Evolutionary conservation across 1,140 invertebrate genomes (phyloP), one percentile per base, ranked within the genome.

Genomic region (Pseudomyrmex concolor): DNA sequence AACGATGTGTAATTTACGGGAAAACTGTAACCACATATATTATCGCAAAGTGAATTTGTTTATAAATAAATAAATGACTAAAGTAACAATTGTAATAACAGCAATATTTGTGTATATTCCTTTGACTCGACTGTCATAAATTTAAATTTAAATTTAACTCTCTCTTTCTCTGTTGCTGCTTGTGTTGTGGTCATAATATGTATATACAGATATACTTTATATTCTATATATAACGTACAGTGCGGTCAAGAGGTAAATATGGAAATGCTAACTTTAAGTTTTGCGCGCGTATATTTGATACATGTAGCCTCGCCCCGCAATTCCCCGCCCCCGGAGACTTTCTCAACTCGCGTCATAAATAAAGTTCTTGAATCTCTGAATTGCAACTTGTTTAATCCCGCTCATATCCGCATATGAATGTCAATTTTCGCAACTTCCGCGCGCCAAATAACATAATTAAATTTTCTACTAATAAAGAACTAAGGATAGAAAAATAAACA

Each of bases 241-340:
- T n/a, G 63, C 5, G 51, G 64, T 70, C 43, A 17, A 48, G 34
- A 70, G 43, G 70, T 80, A 71, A 80, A 80, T 71, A 71, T 59
- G 64, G 34, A 80, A 60, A 71, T 71, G n/a, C 66, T 80, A 71
- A 80, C 66, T 71, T 48, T 59, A 80, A 80, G 66, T 80, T 70
- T 34, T 55, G 48, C 54, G 34, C 34, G 15, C 17, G 45, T 70
- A 43, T 80, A 80, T 70, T 54, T 80, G 25, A 45, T 25, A 25
- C 15, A 63, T 1, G n/a, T n/a, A 17, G 68, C 19, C 34, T 13
- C 43, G 34, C 34, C 34, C 34, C 34, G 34, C 34, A 34, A 34
- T 34, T 34, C 34, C 34, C 34, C 34, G 34, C 5, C 22, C 8
- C 50, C 8, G 1, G 19, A 70, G n/a, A 25, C 25, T 57, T 67